Evolutionary conservation across 1,140 invertebrate genomes (phyloP).

Genomic region (Drosophila mayri): DNA sequence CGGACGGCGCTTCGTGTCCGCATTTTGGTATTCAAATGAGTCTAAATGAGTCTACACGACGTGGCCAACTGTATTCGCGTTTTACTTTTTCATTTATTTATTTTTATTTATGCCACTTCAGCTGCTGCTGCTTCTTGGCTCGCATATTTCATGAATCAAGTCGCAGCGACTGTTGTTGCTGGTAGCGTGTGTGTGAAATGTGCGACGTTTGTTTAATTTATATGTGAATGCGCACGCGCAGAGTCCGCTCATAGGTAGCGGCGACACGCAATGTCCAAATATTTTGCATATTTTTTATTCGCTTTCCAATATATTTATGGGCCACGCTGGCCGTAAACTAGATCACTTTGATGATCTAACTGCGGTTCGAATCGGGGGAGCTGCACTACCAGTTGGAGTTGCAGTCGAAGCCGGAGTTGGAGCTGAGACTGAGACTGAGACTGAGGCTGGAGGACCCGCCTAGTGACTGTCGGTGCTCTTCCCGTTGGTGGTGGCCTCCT

Average conservation of each 20-base stretch:
- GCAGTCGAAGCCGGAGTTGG: no score
- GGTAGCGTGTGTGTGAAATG: slow-evolving; percentile 70
- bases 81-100: slow-evolving; percentile 34
- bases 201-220: slow-evolving; percentile 79
- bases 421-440: no score
- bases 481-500: slow-evolving; percentile 40
- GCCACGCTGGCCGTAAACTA: slow-evolving; percentile 64
- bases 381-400: neutral
- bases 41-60: slow-evolving; percentile 70
- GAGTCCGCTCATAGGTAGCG: slow-evolving; percentile 18
- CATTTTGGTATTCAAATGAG: slow-evolving; percentile 77
- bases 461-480: slow-evolving; percentile 1
- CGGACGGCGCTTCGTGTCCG: slow-evolving; percentile 57
- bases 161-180: slow-evolving; percentile 5
- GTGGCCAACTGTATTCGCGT: slow-evolving; percentile 47
- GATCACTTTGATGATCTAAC: slow-evolving; percentile 74
- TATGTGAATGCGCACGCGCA: slow-evolving; percentile 81
- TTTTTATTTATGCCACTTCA: slow-evolving; percentile 50
- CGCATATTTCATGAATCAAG: slow-evolving; percentile 81
- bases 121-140: slow-evolving; percentile 54
- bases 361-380: slow-evolving; percentile 17
- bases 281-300: slow-evolving; percentile 66
- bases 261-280: slow-evolving; percentile 71
- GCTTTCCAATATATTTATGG: slow-evolving; percentile 64
- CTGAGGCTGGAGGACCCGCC: slow-evolving; percentile 17